Conservation (phyloP, 2,113 vertebrate genomes). For the Megaleporinus macrocephalus region DNA sequence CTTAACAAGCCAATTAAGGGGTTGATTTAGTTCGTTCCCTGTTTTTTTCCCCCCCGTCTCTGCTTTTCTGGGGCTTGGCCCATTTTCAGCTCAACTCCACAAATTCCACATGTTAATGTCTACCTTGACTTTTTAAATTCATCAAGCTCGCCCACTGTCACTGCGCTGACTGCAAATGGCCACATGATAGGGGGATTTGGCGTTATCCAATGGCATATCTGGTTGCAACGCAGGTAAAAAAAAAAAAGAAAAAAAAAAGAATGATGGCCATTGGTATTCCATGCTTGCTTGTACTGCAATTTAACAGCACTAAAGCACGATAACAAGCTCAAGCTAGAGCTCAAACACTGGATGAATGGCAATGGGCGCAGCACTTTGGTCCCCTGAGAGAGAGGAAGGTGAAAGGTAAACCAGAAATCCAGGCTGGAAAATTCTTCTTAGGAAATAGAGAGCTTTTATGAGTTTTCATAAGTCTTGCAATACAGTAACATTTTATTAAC, state of each 20-base stretch:
- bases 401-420: not conserved
- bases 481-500: not conserved
- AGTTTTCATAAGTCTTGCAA: too few species aligned
- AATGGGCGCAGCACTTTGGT: constrained; percentile 24
- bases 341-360: constrained; percentile 47
- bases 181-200: constrained; percentile 27
- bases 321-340: constrained; percentile 49
- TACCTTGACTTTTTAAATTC: constrained; percentile 49
- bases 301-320: constrained; percentile 38
- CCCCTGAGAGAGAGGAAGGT: constrained; percentile 6
- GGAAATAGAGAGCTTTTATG: not conserved
- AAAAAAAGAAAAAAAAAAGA: constrained; percentile 43
- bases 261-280: constrained; percentile 50
- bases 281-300: constrained; percentile 40
- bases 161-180: constrained; percentile 24
- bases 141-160: constrained; percentile 36
- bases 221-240: constrained; percentile 36
- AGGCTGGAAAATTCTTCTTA: not conserved
- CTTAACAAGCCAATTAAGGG: constrained; percentile 71
- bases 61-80: constrained; percentile 44
- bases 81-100: constrained; percentile 50
- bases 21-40: constrained; percentile 53
- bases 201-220: constrained; percentile 28
- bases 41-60: constrained; percentile 23
- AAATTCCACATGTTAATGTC: constrained; percentile 47